Conservation (phyloP, 1,140 invertebrate genomes). For the Drosophila ercepeae region DNA sequence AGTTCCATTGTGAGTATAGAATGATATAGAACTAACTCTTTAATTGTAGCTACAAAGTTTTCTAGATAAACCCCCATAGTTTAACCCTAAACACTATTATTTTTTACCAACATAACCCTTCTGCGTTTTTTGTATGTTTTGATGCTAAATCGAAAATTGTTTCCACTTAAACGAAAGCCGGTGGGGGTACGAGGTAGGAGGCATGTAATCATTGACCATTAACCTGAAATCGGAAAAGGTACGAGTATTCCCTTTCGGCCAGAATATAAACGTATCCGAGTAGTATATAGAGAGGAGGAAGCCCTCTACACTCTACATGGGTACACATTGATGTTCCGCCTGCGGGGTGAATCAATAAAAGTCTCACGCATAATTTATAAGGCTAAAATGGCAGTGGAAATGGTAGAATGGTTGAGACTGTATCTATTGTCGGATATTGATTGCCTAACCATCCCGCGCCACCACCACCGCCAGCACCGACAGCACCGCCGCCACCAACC, state of each 20-base stretch:
- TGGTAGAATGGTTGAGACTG: conserved; percentile 22
- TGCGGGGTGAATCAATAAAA: conserved; percentile 60
- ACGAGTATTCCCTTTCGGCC: conserved; percentile 15
- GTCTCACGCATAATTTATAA: conserved; percentile 72
- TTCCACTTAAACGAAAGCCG: conserved; percentile 11
- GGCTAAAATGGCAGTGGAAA: conserved; percentile 47
- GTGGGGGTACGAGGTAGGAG: not conserved
- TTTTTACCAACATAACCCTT: no score
- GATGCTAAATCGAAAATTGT: conserved; percentile 36
- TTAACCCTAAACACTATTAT: no score
- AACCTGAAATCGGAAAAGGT: conserved; percentile 28
- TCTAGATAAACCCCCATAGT: no score
- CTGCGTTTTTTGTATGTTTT: not conserved
- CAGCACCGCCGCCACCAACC: not conserved
- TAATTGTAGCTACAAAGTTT: no score
- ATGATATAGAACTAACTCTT: no score
- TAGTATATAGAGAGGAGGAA: no score
- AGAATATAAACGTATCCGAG: not conserved
- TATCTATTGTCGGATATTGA: conserved; percentile 63
- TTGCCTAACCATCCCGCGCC: conserved; percentile 35
- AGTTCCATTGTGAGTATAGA: no score
- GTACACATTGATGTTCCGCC: not conserved
- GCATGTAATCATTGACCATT: conserved; percentile 36
- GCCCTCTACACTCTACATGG: no score
- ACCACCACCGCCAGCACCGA: not conserved